Conservation (phyloP, 2,113 vertebrate genomes). For the Tetrao urogallus region DNA sequence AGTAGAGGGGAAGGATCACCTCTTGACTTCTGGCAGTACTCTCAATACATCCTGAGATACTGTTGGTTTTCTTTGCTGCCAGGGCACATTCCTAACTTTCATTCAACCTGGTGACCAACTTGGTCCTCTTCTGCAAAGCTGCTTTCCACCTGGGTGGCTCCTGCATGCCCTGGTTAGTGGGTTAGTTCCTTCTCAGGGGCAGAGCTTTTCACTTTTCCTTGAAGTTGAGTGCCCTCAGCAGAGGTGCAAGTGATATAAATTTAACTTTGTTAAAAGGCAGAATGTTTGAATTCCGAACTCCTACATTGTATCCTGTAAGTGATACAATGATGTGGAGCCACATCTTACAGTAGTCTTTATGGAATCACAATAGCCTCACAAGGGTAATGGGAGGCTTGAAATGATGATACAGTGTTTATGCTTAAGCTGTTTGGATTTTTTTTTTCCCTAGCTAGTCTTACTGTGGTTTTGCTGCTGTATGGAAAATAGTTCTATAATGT, state of each 20-base stretch:
- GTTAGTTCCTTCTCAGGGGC: neutral
- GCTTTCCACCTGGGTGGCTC: neutral
- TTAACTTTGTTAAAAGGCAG: neutral
- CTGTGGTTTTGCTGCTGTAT: neutral
- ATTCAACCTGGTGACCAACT: neutral
- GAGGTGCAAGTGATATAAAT: neutral
- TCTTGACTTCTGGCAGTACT: neutral
- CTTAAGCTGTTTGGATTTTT: neutral
- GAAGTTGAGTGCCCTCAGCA: neutral
- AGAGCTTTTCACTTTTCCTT: neutral
- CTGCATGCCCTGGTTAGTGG: neutral
- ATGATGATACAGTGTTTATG: neutral
- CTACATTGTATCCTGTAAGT: neutral
- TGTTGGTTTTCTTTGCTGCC: neutral
- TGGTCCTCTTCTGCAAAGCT: neutral
- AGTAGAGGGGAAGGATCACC: neutral
- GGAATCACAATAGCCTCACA: neutral
- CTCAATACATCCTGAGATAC: neutral
- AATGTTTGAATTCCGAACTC: neutral
- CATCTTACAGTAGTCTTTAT: no score
- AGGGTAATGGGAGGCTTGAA: neutral
- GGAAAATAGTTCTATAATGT: neutral
- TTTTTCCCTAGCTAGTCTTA: neutral
- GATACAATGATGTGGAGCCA: neutral
- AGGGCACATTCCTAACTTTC: neutral